Evolutionary conservation across 2,797 vertebrate genomes (phyloP).

Genomic region (Eulemur albifrons): DNA sequence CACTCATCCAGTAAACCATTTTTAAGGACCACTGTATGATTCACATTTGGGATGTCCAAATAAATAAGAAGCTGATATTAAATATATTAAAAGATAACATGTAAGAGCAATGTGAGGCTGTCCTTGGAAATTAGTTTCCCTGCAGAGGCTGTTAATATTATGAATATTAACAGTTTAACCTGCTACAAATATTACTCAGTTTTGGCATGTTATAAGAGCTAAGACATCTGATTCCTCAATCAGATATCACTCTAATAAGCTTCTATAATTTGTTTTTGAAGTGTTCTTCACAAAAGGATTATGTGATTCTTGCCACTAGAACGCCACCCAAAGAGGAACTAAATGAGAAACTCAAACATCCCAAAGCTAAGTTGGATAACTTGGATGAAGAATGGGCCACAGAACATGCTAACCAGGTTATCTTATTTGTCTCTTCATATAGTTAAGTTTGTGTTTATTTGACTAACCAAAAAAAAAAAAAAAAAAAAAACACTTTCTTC

Average conservation of each 20-base stretch:
- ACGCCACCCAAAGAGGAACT: slow-evolving; percentile 88
- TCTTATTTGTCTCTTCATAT: neutral
- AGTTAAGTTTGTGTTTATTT: slow-evolving; percentile 19
- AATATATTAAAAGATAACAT: neutral
- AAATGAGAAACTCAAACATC: slow-evolving; percentile 39
- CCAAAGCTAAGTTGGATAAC: slow-evolving; percentile 79
- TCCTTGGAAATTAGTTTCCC: neutral
- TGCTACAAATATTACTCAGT: neutral
- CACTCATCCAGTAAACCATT: neutral
- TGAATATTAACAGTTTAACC: neutral
- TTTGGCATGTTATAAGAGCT: neutral
- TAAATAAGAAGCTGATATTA: neutral
- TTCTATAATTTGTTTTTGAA: slow-evolving; percentile 78
- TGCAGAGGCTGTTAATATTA: neutral
- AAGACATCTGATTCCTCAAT: neutral
- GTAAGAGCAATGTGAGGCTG: neutral
- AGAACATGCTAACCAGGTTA: slow-evolving; percentile 94
- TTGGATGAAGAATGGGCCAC: slow-evolving; percentile 92
- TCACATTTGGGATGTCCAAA: neutral
- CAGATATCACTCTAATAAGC: slow-evolving; percentile 22
- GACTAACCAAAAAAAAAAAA: neutral
- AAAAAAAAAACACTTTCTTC: neutral
- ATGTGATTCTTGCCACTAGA: slow-evolving; percentile 88
- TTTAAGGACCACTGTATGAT: neutral
- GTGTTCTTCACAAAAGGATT: slow-evolving; percentile 92